Evolutionary conservation across 2,797 vertebrate species (phyloP), one percentile per base, ranked within the genome.

Genomic region (Remorina albescens): DNA sequence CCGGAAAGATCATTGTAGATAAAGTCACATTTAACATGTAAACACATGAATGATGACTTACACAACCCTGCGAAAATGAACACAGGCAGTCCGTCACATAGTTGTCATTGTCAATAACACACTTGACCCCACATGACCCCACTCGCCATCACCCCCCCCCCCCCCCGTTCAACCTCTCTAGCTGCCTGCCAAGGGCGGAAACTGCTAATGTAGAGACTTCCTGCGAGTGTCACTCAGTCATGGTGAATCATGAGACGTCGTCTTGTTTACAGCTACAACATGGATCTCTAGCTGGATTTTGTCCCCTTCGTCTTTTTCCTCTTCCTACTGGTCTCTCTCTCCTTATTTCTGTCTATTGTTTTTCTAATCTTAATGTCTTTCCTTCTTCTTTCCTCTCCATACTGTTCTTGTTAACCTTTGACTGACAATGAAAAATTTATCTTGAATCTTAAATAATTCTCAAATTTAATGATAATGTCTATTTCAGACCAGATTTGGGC

Each of bases 211-310:
- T 25, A 18, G 42, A 63, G 44, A 59, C 15, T 67, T 41, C 30
- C 41, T 67, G 37, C 2, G 15, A 67, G 56, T 8, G 5, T 50
- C 11, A 2, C n/a, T 32, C 47, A 60, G 56, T 67, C 56, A 61
- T 39, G 23, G 25, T 66, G 72, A 74, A 54, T 74, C 49, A 54
- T 39, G 18, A 36, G 39, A 67, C 54, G 49, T 58, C 8, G 37
- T 73, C 2, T 16, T 26, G 47, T 50, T 50, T 50, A 7, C 47
- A 50, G 23, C 16, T 26, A 23, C 23, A 13, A 19, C 54, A 23
- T 19, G 26, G 34, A 30, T 41, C 51, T 37, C 13, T 63, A 25
- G 26, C 44, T 65, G n/a, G 16, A 19, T 65, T 51, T 41, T 57
- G 32, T 15, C n/a, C 12, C 23, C 11, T 46, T 5, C 18, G 2